Evolutionary conservation across 2,888 invertebrate genomes (phyloP).

Genomic region (Ditula angustiorana): DNA sequence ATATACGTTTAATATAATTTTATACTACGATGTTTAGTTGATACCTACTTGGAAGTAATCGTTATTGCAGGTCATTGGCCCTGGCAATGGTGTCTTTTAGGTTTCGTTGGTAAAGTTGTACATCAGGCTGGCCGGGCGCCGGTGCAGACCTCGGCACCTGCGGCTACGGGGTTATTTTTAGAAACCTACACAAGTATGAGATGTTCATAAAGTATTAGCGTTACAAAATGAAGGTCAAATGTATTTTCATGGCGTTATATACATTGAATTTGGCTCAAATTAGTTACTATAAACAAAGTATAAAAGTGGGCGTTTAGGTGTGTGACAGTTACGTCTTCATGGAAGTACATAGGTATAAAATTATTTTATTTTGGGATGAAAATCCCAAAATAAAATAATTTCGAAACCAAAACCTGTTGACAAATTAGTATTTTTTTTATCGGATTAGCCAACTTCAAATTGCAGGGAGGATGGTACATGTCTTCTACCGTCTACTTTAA

Average conservation of each 20-base stretch:
- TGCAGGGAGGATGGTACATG: not conserved
- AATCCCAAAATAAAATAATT: too few relatives aligned
- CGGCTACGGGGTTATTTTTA: slow-evolving; percentile 11
- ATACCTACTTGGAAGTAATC: not conserved
- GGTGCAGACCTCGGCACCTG: slow-evolving; percentile 5
- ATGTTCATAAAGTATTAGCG: not conserved
- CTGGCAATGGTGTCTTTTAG: slow-evolving; percentile 8
- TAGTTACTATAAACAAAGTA: too few relatives aligned
- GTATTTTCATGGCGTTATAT: too few relatives aligned
- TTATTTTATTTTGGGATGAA: too few relatives aligned
- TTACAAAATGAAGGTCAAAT: not conserved
- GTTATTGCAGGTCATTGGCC: slow-evolving; percentile 8
- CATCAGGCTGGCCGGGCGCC: slow-evolving; percentile 1
- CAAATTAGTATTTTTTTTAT: not conserved
- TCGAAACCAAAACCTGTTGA: too few relatives aligned
- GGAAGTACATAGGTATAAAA: too few relatives aligned
- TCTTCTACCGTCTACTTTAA: not conserved
- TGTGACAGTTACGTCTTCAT: too few relatives aligned
- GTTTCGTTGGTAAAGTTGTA: slow-evolving; percentile 19
- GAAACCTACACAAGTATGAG: not conserved
- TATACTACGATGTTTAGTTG: not conserved
- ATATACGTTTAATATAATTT: too few relatives aligned
- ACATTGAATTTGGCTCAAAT: too few relatives aligned
- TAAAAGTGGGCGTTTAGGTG: too few relatives aligned
- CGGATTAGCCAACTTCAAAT: not conserved